A percentile compares a stretch with the other conserved stretches of the same genome.
Evolutionary conservation across 2,113 vertebrate genomes (phyloP).

Genomic region (human): GRCh38 chr2:126302001-126302500

Average conservation of each 20-base stretch:
- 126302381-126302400: not conserved
- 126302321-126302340: not conserved
- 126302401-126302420: not conserved
- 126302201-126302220: fast-evolving
- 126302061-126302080: not conserved
- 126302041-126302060: not conserved
- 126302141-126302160: not conserved
- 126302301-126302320: not conserved
- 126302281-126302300: no score
- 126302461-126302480: not conserved
- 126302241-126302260: not conserved
- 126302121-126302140: not conserved
- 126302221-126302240: not conserved
- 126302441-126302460: not conserved
- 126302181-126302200: not conserved
- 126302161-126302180: not conserved
- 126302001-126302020: not conserved
- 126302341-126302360: not conserved
- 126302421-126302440: not conserved
- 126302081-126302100: not conserved
- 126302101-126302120: not conserved
- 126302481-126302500: not conserved
- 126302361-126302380: not conserved
- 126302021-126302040: not conserved
- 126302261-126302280: not conserved